Conservation (phyloP, 2,113 vertebrate genomes). For the Sitta europaea region DNA sequence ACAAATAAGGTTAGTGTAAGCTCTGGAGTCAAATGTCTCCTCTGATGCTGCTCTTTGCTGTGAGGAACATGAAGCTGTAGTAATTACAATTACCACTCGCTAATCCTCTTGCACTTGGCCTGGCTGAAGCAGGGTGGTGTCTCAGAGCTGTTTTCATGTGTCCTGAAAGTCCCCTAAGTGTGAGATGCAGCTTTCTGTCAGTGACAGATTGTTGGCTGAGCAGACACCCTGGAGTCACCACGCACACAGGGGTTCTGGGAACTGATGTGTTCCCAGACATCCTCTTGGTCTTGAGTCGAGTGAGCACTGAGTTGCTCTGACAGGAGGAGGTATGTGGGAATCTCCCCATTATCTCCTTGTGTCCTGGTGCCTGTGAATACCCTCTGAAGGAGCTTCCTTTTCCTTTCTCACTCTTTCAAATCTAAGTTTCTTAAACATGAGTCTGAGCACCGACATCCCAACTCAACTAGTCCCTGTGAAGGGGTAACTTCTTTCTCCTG, state of each 20-base stretch:
- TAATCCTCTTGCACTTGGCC: background rate
- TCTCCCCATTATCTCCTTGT: background rate
- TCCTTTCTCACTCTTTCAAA: background rate
- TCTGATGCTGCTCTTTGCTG: background rate
- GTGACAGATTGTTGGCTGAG: conserved; percentile 32
- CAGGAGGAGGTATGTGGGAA: background rate
- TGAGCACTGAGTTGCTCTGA: background rate
- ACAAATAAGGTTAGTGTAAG: background rate
- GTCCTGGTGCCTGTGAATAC: background rate
- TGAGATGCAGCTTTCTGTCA: background rate
- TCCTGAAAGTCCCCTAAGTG: background rate
- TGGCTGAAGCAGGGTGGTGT: background rate
- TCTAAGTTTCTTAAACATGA: fast-evolving
- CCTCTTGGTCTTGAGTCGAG: background rate
- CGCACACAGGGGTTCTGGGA: background rate
- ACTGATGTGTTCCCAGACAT: conserved; percentile 6
- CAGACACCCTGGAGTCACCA: background rate
- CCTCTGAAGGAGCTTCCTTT: background rate
- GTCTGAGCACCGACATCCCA: fast-evolving
- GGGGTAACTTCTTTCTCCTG: background rate
- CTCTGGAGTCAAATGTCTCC: background rate
- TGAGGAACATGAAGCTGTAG: background rate
- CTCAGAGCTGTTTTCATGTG: background rate
- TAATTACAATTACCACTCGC: background rate
- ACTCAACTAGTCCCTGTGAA: fast-evolving